Conservation (phyloP, 2,888 invertebrate genomes). For the Caenorhabditis virilis region DNA sequence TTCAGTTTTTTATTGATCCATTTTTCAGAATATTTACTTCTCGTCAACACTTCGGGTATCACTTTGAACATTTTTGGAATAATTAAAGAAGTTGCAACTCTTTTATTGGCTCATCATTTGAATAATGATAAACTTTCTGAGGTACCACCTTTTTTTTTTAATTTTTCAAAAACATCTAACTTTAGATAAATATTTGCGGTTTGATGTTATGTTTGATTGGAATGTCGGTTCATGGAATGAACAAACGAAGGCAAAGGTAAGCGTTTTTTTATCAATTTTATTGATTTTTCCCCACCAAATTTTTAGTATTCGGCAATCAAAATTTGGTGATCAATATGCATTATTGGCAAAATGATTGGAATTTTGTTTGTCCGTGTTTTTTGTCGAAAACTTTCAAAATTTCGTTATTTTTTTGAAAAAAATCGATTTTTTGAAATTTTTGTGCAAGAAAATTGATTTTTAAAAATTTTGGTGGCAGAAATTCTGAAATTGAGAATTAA, state of each 20-base stretch:
- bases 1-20: too few species aligned
- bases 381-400: neutral
- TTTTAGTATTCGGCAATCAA: neutral
- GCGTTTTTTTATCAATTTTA: neutral
- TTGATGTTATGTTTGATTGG: constrained; percentile 83
- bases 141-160: constrained; percentile 8
- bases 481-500: too few species aligned
- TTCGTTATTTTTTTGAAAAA: neutral
- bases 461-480: neutral
- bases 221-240: constrained; percentile 45
- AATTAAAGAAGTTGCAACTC: constrained; percentile 93
- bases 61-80: constrained; percentile 94
- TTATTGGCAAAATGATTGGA: neutral
- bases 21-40: constrained; percentile 82
- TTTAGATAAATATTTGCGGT: constrained; percentile 81
- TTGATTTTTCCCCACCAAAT: constrained; percentile 1
- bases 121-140: constrained; percentile 83
- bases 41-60: constrained; percentile 91
- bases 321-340: constrained; percentile 1
- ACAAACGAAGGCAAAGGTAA: constrained; percentile 44
- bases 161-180: neutral
- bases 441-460: neutral
- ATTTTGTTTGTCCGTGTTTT: neutral
- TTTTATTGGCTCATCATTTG: constrained; percentile 84
- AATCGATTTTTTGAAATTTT: neutral